Evolutionary conservation across 2,797 vertebrate species (phyloP).

Genomic region (Anguilla pacifica): DNA sequence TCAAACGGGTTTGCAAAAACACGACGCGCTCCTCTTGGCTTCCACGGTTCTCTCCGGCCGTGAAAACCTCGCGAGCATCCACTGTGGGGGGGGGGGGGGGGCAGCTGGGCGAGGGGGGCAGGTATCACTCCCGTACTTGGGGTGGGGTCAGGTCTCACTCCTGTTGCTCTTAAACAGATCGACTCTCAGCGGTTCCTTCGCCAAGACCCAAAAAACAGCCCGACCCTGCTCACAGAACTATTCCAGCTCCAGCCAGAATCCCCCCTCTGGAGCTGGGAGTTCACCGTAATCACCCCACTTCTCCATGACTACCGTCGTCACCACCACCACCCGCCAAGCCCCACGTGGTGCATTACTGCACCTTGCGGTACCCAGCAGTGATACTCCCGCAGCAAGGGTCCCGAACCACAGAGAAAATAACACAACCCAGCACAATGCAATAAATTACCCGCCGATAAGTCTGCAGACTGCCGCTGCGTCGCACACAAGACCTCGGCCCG

Average conservation of each 20-base stretch:
- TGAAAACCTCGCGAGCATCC: background rate
- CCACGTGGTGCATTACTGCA: background rate
- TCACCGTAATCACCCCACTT: background rate
- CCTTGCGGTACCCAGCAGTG: background rate
- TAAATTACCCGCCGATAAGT: background rate
- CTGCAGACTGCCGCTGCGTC: background rate
- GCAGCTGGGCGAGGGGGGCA: no score
- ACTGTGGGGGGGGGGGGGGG: no score
- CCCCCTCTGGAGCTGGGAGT: background rate
- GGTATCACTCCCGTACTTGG: no score
- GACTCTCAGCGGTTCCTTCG: background rate
- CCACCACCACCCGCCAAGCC: background rate
- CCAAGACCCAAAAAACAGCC: background rate
- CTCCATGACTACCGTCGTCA: background rate
- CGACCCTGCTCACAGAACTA: background rate
- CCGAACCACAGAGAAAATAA: background rate
- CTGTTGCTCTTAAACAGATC: background rate
- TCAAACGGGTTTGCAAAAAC: background rate
- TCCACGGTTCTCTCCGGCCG: background rate
- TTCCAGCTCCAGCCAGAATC: background rate
- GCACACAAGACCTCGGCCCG: background rate
- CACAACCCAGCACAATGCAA: background rate
- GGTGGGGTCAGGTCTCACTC: background rate
- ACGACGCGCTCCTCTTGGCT: background rate
- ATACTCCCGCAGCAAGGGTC: background rate